These are phyloP conservation scores for Megalurothrips usitatus DNA, from an alignment of 2,888 invertebrate genomes.

Conservation along the genomic window DNA sequence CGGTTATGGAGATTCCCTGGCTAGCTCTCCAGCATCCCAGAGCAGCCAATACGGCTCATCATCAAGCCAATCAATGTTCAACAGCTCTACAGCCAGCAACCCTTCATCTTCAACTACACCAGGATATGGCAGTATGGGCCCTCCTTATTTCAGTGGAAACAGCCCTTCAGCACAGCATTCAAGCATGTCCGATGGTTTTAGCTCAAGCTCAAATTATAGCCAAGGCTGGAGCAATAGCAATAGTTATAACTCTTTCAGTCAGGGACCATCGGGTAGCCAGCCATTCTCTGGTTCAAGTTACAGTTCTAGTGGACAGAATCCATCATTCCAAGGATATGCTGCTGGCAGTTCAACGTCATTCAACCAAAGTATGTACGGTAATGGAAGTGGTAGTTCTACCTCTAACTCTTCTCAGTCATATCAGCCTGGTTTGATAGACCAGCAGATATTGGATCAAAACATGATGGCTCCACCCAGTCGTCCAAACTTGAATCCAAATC, in stretches of 20 bases:
- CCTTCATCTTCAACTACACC: background rate
- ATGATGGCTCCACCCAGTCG: constrained; percentile 10
- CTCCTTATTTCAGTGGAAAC: background rate
- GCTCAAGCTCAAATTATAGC: background rate
- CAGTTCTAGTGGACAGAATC: background rate
- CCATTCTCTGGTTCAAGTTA: background rate
- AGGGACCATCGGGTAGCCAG: constrained; percentile 24
- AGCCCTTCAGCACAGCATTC: background rate
- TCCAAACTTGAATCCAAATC: background rate
- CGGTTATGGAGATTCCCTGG: constrained; percentile 2
- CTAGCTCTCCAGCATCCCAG: background rate
- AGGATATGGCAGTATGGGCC: background rate
- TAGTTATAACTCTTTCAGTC: background rate
- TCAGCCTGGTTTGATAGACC: background rate
- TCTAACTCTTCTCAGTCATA: background rate
- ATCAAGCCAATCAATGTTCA: background rate
- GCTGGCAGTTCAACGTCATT: background rate
- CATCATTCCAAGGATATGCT: background rate
- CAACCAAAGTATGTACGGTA: constrained; percentile 14
- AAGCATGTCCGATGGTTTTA: background rate
- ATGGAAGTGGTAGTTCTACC: background rate
- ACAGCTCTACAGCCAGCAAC: background rate
- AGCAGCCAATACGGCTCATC: background rate
- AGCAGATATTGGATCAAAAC: background rate
- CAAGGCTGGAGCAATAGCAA: background rate